Evolutionary conservation across 1,140 invertebrate species (phyloP).

Genomic region (Drosophila kurseongensis): DNA sequence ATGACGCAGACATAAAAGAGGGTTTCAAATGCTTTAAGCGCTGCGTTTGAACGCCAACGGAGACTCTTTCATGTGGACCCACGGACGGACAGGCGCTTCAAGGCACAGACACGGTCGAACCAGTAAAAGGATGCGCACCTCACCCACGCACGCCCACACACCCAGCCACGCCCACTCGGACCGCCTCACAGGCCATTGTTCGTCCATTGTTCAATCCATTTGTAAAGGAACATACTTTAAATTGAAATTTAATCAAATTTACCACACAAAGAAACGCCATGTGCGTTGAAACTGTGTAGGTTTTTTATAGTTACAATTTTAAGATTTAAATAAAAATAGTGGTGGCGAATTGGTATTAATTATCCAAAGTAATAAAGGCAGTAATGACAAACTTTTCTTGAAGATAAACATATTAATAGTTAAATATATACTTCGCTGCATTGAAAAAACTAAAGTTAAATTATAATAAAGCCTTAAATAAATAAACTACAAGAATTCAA

Average conservation of each 20-base stretch:
- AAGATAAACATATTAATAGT: too few species aligned
- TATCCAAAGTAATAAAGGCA: too few species aligned
- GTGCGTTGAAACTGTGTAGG: not conserved
- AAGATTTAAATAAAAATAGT: too few species aligned
- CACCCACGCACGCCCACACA: constrained; percentile 1
- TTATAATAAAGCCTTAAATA: too few species aligned
- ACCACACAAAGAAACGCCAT: constrained; percentile 7
- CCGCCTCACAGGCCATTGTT: constrained; percentile 17
- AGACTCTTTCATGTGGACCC: constrained; percentile 66
- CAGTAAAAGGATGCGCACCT: constrained; percentile 42
- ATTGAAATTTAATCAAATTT: constrained; percentile 44
- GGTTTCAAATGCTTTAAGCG: constrained; percentile 67
- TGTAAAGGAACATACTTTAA: constrained; percentile 34
- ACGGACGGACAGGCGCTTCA: constrained; percentile 35
- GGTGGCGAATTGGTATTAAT: too few species aligned
- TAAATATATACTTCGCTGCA: too few species aligned
- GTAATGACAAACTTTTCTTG: too few species aligned
- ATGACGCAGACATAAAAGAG: constrained; percentile 76
- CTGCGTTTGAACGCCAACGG: constrained; percentile 36
- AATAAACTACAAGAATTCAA: too few species aligned
- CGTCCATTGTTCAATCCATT: constrained; percentile 24
- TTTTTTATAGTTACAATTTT: too few species aligned
- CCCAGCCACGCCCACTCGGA: not conserved
- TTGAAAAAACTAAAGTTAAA: too few species aligned
- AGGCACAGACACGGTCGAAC: constrained; percentile 64